Conservation (phyloP, 2,113 vertebrate genomes). For the Vulpes ferrilata region DNA sequence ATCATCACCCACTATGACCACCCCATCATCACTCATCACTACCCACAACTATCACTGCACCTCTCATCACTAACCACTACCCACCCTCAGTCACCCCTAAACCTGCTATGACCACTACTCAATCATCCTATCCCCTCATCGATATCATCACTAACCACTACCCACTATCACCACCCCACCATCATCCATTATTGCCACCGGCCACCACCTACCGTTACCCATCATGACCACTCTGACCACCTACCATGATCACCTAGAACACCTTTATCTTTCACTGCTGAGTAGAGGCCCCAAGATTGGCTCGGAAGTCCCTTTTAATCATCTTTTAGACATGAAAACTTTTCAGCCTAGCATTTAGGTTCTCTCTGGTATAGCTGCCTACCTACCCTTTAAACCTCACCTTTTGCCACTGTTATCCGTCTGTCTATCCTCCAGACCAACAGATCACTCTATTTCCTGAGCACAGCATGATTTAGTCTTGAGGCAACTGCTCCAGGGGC, state of each 20-base stretch:
- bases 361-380: background rate
- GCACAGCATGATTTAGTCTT: background rate
- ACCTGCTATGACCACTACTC: background rate
- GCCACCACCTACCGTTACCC: background rate
- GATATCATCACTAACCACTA: background rate
- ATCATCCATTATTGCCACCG: background rate
- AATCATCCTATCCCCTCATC: background rate
- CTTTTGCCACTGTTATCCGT: background rate
- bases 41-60: background rate
- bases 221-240: background rate
- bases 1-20: background rate
- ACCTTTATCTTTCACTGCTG: background rate
- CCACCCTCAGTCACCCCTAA: background rate
- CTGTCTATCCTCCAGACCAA: background rate
- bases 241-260: background rate
- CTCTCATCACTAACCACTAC: background rate
- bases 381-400: background rate
- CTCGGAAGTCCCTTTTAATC: background rate
- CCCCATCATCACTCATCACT: background rate
- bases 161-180: background rate
- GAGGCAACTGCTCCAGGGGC: background rate
- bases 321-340: background rate
- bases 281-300: background rate
- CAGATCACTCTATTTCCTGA: background rate
- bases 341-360: background rate